These are phyloP conservation scores for Netelia inedita DNA, from an alignment of 2,888 invertebrate species.

Conservation along the genomic window DNA sequence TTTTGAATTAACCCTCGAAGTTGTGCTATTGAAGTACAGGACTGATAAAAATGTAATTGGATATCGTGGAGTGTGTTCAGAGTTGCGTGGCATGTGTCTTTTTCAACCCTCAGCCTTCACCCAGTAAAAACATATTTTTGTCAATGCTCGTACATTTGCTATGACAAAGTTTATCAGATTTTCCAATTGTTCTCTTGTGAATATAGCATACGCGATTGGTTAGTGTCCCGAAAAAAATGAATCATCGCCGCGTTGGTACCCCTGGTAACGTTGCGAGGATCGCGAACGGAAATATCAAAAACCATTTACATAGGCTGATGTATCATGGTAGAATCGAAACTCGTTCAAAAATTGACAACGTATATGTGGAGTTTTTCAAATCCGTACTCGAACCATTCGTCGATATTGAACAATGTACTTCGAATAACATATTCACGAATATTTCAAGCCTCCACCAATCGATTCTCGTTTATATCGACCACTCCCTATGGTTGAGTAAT, in stretches of 20 bases:
- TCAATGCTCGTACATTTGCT: slow-evolving; percentile 12
- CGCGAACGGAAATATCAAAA: slow-evolving; percentile 26
- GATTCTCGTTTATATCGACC: background rate
- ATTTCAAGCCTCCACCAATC: background rate
- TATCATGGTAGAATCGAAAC: background rate
- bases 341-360: background rate
- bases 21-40: background rate
- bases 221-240: background rate
- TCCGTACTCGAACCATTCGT: background rate
- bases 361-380: background rate
- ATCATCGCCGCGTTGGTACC: background rate
- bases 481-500: too few relatives aligned
- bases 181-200: slow-evolving; percentile 27
- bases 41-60: slow-evolving; percentile 31
- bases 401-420: background rate
- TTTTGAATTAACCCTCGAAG: background rate
- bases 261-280: background rate
- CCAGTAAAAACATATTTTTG: background rate
- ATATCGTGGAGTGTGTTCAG: background rate
- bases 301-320: background rate
- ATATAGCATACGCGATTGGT: slow-evolving; percentile 2
- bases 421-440: background rate
- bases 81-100: background rate
- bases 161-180: slow-evolving; percentile 39
- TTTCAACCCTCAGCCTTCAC: slow-evolving; percentile 1